Evolutionary conservation across 2,888 invertebrate species (phyloP).

Genomic region (Nephrotoma flavescens): DNA sequence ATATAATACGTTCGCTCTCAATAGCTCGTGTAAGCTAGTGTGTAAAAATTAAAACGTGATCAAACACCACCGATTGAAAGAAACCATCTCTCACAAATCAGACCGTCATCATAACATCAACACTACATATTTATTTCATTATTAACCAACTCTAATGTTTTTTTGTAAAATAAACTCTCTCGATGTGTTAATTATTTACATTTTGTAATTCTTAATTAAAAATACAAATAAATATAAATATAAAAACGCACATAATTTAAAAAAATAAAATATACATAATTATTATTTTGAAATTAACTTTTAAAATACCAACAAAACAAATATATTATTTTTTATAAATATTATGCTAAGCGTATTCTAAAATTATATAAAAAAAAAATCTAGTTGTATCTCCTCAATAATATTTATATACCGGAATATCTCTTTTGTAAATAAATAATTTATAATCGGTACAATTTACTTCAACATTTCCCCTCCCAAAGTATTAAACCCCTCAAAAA

Average conservation of each 20-base stretch:
- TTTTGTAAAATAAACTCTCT: not conserved
- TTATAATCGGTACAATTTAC: not conserved
- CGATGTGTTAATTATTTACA: not conserved
- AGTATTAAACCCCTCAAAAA: not conserved
- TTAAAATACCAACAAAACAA: not conserved
- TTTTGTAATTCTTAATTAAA: not conserved
- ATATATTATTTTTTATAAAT: slow-evolving; percentile 1
- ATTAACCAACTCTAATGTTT: not conserved
- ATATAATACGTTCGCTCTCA: no score
- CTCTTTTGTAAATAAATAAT: not conserved
- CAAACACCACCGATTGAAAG: no score
- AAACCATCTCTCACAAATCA: no score
- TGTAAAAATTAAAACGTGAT: no score
- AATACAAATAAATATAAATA: not conserved
- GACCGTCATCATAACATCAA: no score
- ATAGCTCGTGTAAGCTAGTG: no score
- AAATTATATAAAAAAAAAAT: not conserved
- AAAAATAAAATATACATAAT: not conserved
- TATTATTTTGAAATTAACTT: not conserved
- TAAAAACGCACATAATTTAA: not conserved
- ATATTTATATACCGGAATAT: not conserved
- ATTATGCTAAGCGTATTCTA: not conserved
- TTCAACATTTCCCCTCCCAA: not conserved
- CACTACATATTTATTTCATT: no score
- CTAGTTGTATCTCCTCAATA: not conserved